phyloP scores from a whole-genome alignment of 64 coral and sea anemone genomes.

The Montipora capricornis region DNA sequence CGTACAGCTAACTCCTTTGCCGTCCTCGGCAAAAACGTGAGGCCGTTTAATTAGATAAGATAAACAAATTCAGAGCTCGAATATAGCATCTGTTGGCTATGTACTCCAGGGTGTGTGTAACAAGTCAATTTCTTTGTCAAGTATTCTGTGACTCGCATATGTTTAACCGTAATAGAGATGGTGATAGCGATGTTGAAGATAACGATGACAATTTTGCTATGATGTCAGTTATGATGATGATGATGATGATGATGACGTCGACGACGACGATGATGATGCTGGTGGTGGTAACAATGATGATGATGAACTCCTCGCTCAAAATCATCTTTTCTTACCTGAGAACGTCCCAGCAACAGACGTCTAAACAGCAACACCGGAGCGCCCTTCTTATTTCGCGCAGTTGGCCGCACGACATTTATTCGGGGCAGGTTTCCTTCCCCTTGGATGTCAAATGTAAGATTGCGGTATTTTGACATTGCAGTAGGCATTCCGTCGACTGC shows the following conservation, averaged over 20 bases:
- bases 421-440: slow-evolving; percentile 95
- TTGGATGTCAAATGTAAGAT: slow-evolving; percentile 96
- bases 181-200: no score
- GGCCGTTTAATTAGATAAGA: no score
- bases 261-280: no score
- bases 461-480: slow-evolving; percentile 91
- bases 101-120: no score
- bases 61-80: no score
- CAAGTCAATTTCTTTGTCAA: no score
- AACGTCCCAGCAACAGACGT: slow-evolving; percentile 83
- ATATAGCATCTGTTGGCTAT: no score
- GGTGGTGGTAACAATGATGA: background rate
- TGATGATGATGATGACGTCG: no score
- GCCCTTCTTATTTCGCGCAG: slow-evolving; percentile 92
- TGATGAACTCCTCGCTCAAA: background rate
- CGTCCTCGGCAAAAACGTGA: no score
- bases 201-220: no score
- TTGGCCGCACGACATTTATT: slow-evolving; percentile 79
- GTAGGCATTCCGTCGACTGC: slow-evolving; percentile 95
- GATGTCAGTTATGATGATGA: background rate
- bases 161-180: no score
- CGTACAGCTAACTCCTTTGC: no score
- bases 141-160: background rate
- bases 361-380: slow-evolving; percentile 85
- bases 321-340: slow-evolving; percentile 31